Evolutionary conservation across 37 sponge, comb jelly and placozoan species (phyloP).

Genomic region (Chondrilla cf. caribensis): DNA sequence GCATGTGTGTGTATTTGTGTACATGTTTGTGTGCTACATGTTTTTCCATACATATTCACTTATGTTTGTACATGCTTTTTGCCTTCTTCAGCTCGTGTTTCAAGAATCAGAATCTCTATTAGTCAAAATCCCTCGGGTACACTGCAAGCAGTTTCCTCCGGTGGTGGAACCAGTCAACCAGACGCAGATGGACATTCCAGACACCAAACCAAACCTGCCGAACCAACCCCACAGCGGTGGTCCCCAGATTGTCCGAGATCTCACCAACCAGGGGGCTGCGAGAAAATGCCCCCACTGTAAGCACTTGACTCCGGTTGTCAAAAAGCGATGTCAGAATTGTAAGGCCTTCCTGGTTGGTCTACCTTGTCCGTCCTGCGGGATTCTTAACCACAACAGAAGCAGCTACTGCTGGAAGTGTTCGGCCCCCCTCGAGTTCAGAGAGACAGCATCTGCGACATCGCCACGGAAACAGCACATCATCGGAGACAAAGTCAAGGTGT

Average conservation of each 20-base stretch:
- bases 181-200: constrained; percentile 1
- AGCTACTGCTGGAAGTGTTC: constrained; percentile 49
- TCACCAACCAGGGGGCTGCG: background rate
- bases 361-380: constrained; percentile 46
- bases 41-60: no score
- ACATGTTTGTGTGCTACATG: no score
- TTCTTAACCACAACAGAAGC: constrained; percentile 50
- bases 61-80: background rate
- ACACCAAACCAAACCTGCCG: background rate
- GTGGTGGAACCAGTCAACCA: constrained; percentile 13
- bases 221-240: background rate
- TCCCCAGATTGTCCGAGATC: background rate
- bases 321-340: constrained; percentile 62
- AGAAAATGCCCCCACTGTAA: constrained; percentile 43
- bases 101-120: constrained; percentile 8
- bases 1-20: no score
- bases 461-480: constrained; percentile 26
- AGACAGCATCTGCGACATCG: constrained; percentile 14
- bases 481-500: constrained; percentile 11
- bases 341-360: constrained; percentile 49
- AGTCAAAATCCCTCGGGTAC: background rate
- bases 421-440: constrained; percentile 3
- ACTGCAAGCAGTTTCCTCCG: constrained; percentile 21
- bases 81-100: background rate
- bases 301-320: constrained; percentile 32